phyloP scores from a whole-genome alignment of 2,888 invertebrate species.

The Noctua pronuba region DNA sequence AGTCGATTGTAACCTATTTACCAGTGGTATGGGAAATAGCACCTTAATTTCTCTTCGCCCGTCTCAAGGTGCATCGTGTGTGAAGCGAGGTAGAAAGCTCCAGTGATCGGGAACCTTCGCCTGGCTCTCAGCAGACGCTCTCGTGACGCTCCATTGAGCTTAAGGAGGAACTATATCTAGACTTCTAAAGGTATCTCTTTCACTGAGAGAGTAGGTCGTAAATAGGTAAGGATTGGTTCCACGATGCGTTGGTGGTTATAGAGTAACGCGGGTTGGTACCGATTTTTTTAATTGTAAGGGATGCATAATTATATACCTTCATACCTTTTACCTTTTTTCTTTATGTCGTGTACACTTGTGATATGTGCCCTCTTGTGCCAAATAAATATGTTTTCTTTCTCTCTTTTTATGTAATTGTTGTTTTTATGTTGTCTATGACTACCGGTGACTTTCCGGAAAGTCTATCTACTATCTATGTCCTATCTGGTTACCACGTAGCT shows the following conservation, averaged over 20 bases:
- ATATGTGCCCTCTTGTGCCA: no score
- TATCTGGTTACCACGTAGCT: neutral
- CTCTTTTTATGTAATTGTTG: neutral
- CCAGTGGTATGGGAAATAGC: neutral
- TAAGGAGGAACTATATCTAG: conserved; percentile 31
- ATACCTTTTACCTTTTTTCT: neutral
- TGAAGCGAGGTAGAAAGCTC: conserved; percentile 40
- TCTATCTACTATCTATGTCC: neutral
- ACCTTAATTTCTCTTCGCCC: conserved; percentile 1
- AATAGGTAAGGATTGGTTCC: neutral
- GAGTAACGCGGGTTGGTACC: no score
- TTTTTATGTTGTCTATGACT: neutral
- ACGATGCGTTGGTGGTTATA: neutral
- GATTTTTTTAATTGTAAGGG: neutral
- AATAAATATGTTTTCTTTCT: neutral
- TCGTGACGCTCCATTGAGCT: conserved; percentile 49
- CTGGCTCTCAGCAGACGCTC: conserved; percentile 32
- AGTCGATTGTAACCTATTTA: neutral
- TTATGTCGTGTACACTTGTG: neutral
- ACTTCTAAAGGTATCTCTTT: conserved; percentile 22
- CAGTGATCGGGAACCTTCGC: conserved; percentile 44
- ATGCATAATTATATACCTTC: no score
- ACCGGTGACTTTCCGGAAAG: neutral
- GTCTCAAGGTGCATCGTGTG: conserved; percentile 41
- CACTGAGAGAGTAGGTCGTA: neutral